Conservation (phyloP, 2,113 vertebrate species). For the Callopanchax toddi region DNA sequence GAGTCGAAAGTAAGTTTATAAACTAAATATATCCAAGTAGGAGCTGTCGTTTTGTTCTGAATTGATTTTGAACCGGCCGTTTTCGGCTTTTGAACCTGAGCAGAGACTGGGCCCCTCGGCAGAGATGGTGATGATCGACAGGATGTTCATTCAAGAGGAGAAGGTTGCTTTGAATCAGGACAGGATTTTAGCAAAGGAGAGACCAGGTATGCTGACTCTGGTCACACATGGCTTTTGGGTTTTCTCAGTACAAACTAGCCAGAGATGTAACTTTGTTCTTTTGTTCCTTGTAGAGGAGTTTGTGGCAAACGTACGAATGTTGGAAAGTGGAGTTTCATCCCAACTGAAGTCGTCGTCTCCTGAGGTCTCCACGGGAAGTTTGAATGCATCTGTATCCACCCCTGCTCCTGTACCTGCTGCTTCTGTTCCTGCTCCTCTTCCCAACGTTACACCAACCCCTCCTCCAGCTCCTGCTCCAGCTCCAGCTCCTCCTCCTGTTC, state of each 20-base stretch:
- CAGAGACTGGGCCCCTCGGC: slow-evolving; percentile 93
- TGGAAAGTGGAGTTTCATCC: slow-evolving; percentile 72
- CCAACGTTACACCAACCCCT: background rate
- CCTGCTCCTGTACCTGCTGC: slow-evolving; percentile 26
- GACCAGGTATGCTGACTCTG: slow-evolving; percentile 81
- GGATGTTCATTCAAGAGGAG: slow-evolving; percentile 97
- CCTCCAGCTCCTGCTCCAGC: slow-evolving; percentile 21
- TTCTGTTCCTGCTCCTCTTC: slow-evolving; percentile 30
- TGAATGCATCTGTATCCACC: slow-evolving; percentile 12
- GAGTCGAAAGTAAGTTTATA: slow-evolving; percentile 88
- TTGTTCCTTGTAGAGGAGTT: slow-evolving; percentile 86
- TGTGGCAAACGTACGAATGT: slow-evolving; percentile 84
- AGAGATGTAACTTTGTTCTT: slow-evolving; percentile 10
- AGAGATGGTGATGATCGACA: slow-evolving; percentile 98
- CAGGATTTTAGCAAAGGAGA: slow-evolving; percentile 89
- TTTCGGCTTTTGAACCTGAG: slow-evolving; percentile 42
- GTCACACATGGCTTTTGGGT: background rate
- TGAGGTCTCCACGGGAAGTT: slow-evolving; percentile 33
- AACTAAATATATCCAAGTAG: background rate
- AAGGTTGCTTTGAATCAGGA: slow-evolving; percentile 88
- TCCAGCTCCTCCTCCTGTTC: slow-evolving; percentile 4
- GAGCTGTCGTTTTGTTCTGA: slow-evolving; percentile 3
- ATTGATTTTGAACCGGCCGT: slow-evolving; percentile 50
- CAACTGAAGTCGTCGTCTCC: slow-evolving; percentile 47
- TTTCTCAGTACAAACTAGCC: background rate